Evolutionary conservation across 2,113 vertebrate genomes (phyloP).

Genomic region (Aphyosemion australe): DNA sequence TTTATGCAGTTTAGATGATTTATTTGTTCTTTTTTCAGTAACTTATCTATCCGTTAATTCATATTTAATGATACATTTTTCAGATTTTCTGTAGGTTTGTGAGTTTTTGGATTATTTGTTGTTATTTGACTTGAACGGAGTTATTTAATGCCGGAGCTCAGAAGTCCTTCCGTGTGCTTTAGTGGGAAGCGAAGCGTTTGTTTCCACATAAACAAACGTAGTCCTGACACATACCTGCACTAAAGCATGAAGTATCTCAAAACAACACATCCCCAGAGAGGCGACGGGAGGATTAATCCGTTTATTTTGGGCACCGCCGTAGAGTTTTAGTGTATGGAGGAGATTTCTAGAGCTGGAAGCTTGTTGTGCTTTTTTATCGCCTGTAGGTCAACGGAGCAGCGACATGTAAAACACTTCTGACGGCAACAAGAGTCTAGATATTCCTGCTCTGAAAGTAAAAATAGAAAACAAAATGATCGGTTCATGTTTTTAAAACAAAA

Average conservation of each 20-base stretch:
- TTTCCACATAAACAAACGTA: background rate
- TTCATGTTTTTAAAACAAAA: constrained; percentile 34
- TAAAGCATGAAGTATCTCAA: constrained; percentile 40
- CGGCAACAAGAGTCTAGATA: constrained; percentile 49
- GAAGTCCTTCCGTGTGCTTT: constrained; percentile 1
- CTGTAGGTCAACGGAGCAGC: constrained; percentile 31
- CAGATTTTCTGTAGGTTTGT: background rate
- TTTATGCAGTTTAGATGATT: too few relatives aligned
- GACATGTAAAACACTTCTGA: constrained; percentile 56
- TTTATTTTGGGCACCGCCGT: constrained; percentile 44
- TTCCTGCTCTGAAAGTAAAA: constrained; percentile 16
- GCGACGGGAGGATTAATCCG: constrained; percentile 42
- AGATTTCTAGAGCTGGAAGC: constrained; percentile 13
- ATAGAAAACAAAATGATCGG: constrained; percentile 1
- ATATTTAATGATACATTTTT: background rate
- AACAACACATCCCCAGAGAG: constrained; percentile 36
- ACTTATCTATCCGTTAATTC: too few relatives aligned
- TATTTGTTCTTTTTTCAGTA: too few relatives aligned
- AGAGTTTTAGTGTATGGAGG: constrained; percentile 12
- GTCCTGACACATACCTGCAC: background rate
- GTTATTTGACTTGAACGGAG: too few relatives aligned
- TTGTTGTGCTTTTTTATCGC: constrained; percentile 30
- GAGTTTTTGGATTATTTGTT: background rate
- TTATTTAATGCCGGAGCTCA: background rate
- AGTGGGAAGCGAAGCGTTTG: background rate